Evolutionary conservation across 2,888 invertebrate species (phyloP), one percentile per base, ranked within the genome.

Genomic region (Acleris emargana): DNA sequence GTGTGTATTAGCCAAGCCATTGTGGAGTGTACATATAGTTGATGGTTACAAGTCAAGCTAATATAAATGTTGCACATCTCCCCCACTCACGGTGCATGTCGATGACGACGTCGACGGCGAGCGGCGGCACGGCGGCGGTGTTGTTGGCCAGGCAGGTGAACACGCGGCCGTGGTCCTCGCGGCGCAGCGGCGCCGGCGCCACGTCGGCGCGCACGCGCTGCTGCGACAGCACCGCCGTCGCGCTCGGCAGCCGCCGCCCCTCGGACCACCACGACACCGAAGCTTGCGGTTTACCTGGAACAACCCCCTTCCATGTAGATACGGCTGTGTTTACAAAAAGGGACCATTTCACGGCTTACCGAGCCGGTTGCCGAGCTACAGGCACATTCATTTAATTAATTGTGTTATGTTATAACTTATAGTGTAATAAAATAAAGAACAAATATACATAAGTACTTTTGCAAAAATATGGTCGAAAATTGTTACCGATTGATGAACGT

Each of bases 101-200:
- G 70, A 96, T 86, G 53, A 94, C 93, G 72, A 96, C 93, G 68
- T 95, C 94, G 71, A 94, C 94, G 68, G 94, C 93, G 71, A 96
- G 93, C 62, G 96, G 95, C 62, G 92, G 83, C 52, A 95, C 94
- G 76, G 94, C 89, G 75, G 95, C 94, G 83, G 95, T 96, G 87
- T 96, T 96, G 72, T 93, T 89, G 51, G 96, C 95, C 76, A 94
- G 93, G 81, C 96, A 96, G 1, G 94, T 93, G 87, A 95, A 92
- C 74, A 94, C 90, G 70, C 91, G 86, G 78, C 95, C 94, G 66
- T 96, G 94, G 85, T 96, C 95, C 72, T 94, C 93, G 45, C 95
- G 90, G 71, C 93, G 92, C 62, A 96, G 88, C 53, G 94, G 94
- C 32, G 94, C 94, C 77, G 94, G 90, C 64, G 91, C 89, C 49